Percentiles rank a stretch among this genome's conserved stretches.
phyloP scores from a whole-genome alignment of 2,888 invertebrate species.

The Acholoe squamosa region DNA sequence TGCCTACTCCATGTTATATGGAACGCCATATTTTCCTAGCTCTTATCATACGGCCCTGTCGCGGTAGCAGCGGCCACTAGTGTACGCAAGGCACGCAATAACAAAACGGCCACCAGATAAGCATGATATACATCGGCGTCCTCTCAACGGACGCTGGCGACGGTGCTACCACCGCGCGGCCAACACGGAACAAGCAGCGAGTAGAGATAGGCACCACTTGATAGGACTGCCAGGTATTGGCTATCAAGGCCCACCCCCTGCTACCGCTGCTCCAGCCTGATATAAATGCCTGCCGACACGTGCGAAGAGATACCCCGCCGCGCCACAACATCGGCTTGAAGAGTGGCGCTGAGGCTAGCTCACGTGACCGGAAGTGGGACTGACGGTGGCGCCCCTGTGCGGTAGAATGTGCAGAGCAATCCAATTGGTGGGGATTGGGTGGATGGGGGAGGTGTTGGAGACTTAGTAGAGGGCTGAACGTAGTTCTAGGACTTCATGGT shows the following conservation, averaged over 20 bases:
- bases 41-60: background rate
- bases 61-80: background rate
- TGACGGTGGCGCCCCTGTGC: background rate
- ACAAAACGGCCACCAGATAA: constrained; percentile 10
- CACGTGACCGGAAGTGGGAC: constrained; percentile 16
- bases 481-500: no score
- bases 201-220: background rate
- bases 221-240: background rate
- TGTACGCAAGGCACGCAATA: background rate
- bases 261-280: background rate
- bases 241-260: background rate
- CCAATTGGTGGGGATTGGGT: background rate
- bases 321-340: background rate
- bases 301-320: background rate
- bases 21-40: background rate
- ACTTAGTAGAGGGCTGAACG: background rate
- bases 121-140: background rate
- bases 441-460: background rate
- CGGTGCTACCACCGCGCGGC: background rate
- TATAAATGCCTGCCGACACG: background rate
- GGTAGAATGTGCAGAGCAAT: background rate
- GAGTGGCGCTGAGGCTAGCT: background rate
- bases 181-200: background rate
- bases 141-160: background rate
- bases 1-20: background rate